Conservation (phyloP, 2,888 invertebrate species). For the Acrobasis suavella region DNA sequence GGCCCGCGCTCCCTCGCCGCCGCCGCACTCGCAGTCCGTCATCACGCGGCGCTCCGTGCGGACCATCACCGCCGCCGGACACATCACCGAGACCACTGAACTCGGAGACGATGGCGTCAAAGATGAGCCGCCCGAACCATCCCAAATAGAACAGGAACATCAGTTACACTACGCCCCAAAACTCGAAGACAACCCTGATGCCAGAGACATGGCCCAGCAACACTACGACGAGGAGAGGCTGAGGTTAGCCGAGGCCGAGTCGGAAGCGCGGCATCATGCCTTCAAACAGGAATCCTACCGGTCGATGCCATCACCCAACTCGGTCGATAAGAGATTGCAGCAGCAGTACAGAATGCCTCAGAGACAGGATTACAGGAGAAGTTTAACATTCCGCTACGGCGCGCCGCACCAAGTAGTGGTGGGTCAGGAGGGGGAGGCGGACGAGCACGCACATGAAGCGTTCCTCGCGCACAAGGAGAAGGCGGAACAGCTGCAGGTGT, state of each 20-base stretch:
- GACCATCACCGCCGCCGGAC: slow-evolving; percentile 84
- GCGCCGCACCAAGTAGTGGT: slow-evolving; percentile 65
- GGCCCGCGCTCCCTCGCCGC: slow-evolving; percentile 41
- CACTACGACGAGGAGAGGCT: slow-evolving; percentile 66
- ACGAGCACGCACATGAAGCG: slow-evolving; percentile 57
- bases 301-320: slow-evolving; percentile 41
- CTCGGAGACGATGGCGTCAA: slow-evolving; percentile 62
- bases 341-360: slow-evolving; percentile 49
- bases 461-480: slow-evolving; percentile 60
- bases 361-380: slow-evolving; percentile 50
- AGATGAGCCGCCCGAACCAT: slow-evolving; percentile 64
- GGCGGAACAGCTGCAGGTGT: slow-evolving; percentile 50
- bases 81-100: slow-evolving; percentile 65
- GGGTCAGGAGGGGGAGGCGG: slow-evolving; percentile 56
- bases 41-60: slow-evolving; percentile 82
- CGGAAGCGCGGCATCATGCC: slow-evolving; percentile 63
- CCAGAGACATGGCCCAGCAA: slow-evolving; percentile 44
- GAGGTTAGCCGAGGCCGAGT: slow-evolving; percentile 61
- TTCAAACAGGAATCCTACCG: slow-evolving; percentile 72
- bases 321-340: slow-evolving; percentile 46
- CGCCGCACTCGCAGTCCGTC: slow-evolving; percentile 69
- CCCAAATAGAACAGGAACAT: slow-evolving; percentile 46
- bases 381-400: slow-evolving; percentile 61
- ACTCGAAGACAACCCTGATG: slow-evolving; percentile 46
- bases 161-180: slow-evolving; percentile 54